Percentiles rank a stretch among this genome's conserved stretches.
Evolutionary conservation across 2,888 invertebrate species (phyloP).

Genomic region (Poecilobothrus nobilitatus): DNA sequence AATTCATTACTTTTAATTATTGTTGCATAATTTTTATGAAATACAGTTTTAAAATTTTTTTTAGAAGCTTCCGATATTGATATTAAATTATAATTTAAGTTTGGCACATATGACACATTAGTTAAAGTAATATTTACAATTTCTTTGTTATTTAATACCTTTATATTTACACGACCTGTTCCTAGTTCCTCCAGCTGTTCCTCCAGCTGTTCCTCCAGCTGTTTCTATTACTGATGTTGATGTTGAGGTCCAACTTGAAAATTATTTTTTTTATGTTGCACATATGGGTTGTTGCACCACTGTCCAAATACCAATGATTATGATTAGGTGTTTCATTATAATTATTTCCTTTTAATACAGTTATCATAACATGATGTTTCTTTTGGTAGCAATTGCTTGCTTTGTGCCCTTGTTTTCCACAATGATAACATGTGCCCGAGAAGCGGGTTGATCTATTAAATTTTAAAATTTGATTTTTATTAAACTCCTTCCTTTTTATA

Average conservation of each 20-base stretch:
- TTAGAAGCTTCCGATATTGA: conserved; percentile 15
- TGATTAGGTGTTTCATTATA: background rate
- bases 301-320: conserved; percentile 14
- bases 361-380: background rate
- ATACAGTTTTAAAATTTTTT: conserved; percentile 14
- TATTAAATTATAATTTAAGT: conserved; percentile 15
- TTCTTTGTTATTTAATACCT: too few relatives aligned
- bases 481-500: too few relatives aligned
- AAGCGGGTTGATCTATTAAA: background rate
- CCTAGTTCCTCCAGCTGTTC: conserved; percentile 12
- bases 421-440: background rate
- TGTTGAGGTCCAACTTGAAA: background rate
- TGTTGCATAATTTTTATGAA: conserved; percentile 10
- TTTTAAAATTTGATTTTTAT: background rate
- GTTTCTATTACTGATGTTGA: conserved; percentile 10
- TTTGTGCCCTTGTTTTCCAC: background rate
- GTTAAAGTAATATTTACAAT: conserved; percentile 8
- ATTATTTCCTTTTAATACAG: background rate
- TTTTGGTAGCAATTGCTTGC: background rate
- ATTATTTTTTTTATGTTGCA: conserved; percentile 13
- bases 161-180: too few relatives aligned
- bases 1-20: too few relatives aligned
- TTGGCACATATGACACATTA: background rate
- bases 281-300: conserved; percentile 16
- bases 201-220: conserved; percentile 10